Base-by-base conservation (phyloP, 2,888 invertebrate species). In the Epistrophe grossulariae region DNA sequence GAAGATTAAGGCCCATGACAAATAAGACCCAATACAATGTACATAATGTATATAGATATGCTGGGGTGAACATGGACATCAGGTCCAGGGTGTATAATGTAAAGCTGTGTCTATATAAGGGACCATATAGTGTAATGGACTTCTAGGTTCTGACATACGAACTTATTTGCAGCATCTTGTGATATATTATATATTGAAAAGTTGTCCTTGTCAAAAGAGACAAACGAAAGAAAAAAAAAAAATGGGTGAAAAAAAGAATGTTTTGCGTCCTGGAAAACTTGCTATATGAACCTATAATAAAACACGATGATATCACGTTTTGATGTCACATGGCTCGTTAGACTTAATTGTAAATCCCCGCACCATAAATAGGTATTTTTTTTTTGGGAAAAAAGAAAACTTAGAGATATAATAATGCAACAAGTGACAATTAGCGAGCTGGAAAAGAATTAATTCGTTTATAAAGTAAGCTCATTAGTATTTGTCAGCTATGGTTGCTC, bases 1-100 rank as follows among this genome's bases (percentile, higher is more conserved):
- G 38, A 50, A 52, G 68, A 68, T 68, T 52, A 68, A 38, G 10
- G 17, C 66, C 48, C 38, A 52, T 68, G 68, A 68, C 68, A 68
- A 68, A 52, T 24, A 38, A 66, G 10, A 17, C 6, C n/a, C 7
- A 2, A 38, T 60, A 17, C 19, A 3, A 31, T 31, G 7, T 31
- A 31, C 5, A 5, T 4, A 24, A 3, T n/a, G 24, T 24, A 24
- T 3, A 24, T 24, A 52, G 52, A 19, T 13, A 52, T n/a, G n/a
- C 28, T 55, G 55, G 24, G 55, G 8, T 55, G 55, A 55, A 55
- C 28, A 55, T 40, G 35, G 17, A 17, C 35, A n/a, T 9, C 24
- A 45, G 8, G 9, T 2, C n/a, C n/a, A n/a, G 11, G 10, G 10
- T n/a, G 19, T 31, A 66, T 55, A 55, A n/a, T n/a, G 31, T 11